phyloP scores from a whole-genome alignment of 2,797 vertebrate species.

The Tragopan temminckii region DNA sequence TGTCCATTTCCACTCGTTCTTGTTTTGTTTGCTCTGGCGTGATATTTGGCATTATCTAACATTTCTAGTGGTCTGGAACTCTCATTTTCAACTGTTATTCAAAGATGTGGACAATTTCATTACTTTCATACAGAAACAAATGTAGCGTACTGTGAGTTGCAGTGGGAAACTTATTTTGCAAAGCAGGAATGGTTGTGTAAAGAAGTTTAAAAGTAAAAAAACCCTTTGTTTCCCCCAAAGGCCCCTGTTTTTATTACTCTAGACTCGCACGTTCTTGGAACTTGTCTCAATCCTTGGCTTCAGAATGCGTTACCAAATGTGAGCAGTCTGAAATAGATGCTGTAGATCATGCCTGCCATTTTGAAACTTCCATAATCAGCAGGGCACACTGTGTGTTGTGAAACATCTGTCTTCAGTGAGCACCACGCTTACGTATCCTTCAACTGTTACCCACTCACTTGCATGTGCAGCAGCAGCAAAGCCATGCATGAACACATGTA shows the following conservation, averaged over 20 bases:
- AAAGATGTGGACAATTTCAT: neutral
- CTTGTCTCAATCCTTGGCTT: neutral
- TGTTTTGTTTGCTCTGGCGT: neutral
- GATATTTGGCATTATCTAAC: neutral
- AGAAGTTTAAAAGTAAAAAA: neutral
- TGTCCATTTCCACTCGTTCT: neutral
- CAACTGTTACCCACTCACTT: neutral
- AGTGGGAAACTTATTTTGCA: neutral
- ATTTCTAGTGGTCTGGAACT: neutral
- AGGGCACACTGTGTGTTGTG: neutral
- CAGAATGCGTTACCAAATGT: neutral
- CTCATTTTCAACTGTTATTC: neutral
- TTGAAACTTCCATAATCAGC: neutral
- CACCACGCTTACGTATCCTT: neutral
- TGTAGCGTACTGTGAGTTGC: neutral
- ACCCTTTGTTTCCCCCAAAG: neutral
- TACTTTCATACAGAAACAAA: neutral
- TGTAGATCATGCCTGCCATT: neutral
- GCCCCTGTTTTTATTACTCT: neutral
- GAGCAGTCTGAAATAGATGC: neutral
- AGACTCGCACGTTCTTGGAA: neutral
- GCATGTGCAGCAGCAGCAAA: neutral
- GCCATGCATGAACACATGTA: rapidly evolving
- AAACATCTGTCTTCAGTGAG: neutral
- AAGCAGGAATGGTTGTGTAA: neutral